These are phyloP conservation scores for Drosophila yooni DNA, from an alignment of 2,888 invertebrate species.

Conservation along the genomic window DNA sequence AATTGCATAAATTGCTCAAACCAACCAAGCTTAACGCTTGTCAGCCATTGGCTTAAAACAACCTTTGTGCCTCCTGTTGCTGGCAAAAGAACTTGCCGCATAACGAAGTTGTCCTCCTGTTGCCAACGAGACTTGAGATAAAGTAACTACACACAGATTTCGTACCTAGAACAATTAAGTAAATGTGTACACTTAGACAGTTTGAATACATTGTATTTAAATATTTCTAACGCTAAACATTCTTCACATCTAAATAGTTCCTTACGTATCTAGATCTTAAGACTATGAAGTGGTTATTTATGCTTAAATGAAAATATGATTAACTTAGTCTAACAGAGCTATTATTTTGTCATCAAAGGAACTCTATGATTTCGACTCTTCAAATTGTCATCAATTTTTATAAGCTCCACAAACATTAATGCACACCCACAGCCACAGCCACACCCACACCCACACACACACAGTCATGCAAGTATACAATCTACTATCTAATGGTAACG, in stretches of 20 bases:
- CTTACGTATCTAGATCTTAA: slow-evolving; percentile 29
- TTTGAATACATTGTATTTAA: slow-evolving; percentile 60
- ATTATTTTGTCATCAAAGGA: slow-evolving; percentile 54
- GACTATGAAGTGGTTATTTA: slow-evolving; percentile 14
- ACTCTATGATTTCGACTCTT: slow-evolving; percentile 36
- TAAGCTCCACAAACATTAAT: slow-evolving; percentile 5
- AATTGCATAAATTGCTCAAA: slow-evolving; percentile 42
- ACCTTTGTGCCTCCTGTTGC: slow-evolving; percentile 9
- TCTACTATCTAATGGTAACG: slow-evolving; percentile 25
- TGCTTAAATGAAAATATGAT: slow-evolving; percentile 13
- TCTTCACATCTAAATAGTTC: slow-evolving; percentile 9
- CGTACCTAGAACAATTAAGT: slow-evolving; percentile 21
- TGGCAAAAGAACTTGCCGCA: slow-evolving; percentile 26
- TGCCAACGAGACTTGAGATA: slow-evolving; percentile 10
- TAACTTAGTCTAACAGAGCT: slow-evolving; percentile 36
- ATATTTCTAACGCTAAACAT: slow-evolving; percentile 38
- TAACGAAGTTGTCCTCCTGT: slow-evolving; percentile 19
- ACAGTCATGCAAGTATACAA: not conserved
- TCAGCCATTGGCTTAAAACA: slow-evolving; percentile 8
- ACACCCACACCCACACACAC: not conserved
- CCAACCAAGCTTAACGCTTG: slow-evolving; percentile 32
- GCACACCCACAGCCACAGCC: not conserved
- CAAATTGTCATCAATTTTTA: slow-evolving; percentile 17
- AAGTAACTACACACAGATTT: slow-evolving; percentile 22
- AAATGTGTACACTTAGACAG: slow-evolving; percentile 31